Evolutionary conservation across 2,797 vertebrate species (phyloP), one percentile per base, ranked within the genome.

Genomic region (Molossus molossus): DNA sequence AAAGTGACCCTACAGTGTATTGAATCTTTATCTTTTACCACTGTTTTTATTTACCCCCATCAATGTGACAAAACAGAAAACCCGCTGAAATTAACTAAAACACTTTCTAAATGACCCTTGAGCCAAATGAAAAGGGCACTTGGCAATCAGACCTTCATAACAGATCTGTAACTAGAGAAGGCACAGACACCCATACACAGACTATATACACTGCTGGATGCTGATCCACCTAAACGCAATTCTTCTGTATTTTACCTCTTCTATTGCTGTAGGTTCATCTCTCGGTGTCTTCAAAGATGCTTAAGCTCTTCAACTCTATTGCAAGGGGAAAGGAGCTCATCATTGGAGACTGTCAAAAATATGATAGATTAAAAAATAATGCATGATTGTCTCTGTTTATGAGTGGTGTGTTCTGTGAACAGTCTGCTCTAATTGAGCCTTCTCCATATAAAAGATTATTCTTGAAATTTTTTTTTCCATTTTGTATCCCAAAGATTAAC

Each of bases 31-130:
- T 83, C 25, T 69, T 86, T 40, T 84, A 4, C 20, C 5, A 67
- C 23, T 40, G 4, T 67, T 86, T 87, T 40, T n/a, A 91, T 2
- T 64, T 4, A 85, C 15, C 72, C 27, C 29, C 23, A 5, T 6
- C 40, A 57, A 95, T 81, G 11, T 67, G 50, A 90, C 3, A 90
- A 83, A 87, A 60, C 3, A 90, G 7, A 6, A 45, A 77, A 80
- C 77, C 40, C 72, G 11, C 9, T 94, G 62, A 91, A 79, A 89
- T 94, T 72, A 83, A 87, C 33, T 73, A 91, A 96, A 82, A 75
- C 33, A 67, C 7, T 84, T 85, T 58, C 37, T 82, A 80, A 87
- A 87, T 53, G 45, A 92, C 69, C 13, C 37, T 82, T 85, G 85
- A 94, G 55, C 53, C 72, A 92, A 85, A 82, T 53, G 45, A 93